Conservation (phyloP, 2,113 vertebrate genomes). For the Spilogale gracilis region DNA sequence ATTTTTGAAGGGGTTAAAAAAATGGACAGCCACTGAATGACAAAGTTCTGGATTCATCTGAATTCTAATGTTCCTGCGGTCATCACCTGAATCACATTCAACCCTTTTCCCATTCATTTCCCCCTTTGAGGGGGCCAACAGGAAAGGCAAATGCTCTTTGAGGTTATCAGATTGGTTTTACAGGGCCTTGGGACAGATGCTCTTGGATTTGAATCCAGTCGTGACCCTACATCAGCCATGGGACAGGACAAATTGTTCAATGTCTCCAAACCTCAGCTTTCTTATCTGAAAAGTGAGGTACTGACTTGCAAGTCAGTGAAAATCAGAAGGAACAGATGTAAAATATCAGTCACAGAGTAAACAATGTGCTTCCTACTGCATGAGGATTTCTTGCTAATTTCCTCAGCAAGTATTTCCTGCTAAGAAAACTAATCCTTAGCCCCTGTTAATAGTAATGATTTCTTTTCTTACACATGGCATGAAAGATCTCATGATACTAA, state of each 20-base stretch:
- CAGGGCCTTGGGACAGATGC: not conserved
- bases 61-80: not conserved
- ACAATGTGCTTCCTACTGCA: not conserved
- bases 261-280: not conserved
- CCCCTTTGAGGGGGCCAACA: not conserved
- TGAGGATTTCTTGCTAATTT: slow-evolving; percentile 13
- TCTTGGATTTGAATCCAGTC: not conserved
- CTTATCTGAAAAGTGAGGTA: not conserved
- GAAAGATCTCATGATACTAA: slow-evolving; percentile 17
- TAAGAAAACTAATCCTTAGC: not conserved
- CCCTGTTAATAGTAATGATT: not conserved
- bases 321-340: not conserved
- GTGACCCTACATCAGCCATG: not conserved
- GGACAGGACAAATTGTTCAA: not conserved
- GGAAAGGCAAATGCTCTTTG: not conserved
- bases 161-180: not conserved
- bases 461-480: not conserved
- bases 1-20: not conserved
- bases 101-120: not conserved
- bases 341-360: not conserved
- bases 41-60: not conserved
- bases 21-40: not conserved
- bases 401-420: slow-evolving; percentile 8
- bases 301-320: not conserved
- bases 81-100: not conserved